These are phyloP conservation scores for Aegithalos caudatus DNA, from an alignment of 2,113 vertebrate species.

Conservation along the genomic window DNA sequence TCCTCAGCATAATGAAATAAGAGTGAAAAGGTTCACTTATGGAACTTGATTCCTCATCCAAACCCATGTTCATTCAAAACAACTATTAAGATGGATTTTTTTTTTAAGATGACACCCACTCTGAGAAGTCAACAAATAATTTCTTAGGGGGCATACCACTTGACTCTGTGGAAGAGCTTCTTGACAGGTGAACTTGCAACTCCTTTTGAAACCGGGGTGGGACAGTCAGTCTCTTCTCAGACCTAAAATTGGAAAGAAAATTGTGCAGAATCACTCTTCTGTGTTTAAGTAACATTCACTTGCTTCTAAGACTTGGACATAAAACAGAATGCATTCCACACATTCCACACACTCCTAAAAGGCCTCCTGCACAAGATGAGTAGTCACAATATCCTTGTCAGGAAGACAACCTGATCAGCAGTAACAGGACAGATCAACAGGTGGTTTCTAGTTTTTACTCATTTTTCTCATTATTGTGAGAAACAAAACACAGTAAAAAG, in stretches of 20 bases:
- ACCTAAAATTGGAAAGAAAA: constrained; percentile 45
- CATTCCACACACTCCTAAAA: background rate
- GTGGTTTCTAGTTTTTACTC: background rate
- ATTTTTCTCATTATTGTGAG: background rate
- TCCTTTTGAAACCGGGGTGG: constrained; percentile 70
- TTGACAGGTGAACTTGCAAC: constrained; percentile 62
- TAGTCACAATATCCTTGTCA: background rate
- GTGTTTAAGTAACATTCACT: background rate
- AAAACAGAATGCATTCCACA: background rate
- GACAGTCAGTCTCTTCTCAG: constrained; percentile 68
- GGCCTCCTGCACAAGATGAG: background rate
- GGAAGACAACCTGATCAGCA: background rate
- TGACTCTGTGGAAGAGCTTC: constrained; percentile 52
- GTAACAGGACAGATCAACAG: background rate
- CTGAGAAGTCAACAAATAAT: background rate
- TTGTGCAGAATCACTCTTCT: background rate
- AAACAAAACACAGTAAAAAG: background rate
- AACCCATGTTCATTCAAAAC: background rate
- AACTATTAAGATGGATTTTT: background rate
- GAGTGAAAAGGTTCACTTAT: background rate
- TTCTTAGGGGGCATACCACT: constrained; percentile 55
- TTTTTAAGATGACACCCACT: background rate
- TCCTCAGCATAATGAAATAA: background rate
- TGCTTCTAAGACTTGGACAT: background rate
- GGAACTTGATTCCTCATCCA: background rate